Base-by-base conservation (phyloP, 2,888 invertebrate genomes). In the Atherix ibis region DNA sequence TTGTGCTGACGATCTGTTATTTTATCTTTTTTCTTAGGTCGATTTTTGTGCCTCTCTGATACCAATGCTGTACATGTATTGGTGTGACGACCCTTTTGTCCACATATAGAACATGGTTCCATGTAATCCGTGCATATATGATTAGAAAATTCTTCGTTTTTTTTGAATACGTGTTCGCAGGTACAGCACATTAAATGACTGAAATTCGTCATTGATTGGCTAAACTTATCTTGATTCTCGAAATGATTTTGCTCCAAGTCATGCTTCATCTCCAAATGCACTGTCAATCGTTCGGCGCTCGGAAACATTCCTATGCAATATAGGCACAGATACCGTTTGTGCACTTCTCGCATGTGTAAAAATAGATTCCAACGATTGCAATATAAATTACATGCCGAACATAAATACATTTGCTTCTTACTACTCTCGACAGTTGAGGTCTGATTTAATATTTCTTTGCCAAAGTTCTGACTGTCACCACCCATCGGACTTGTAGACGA, bases 331-430 rank as follows among this genome's bases (percentile, higher is more conserved):
- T 77, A 80, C 34, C 82, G 70, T 46, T 76, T 74, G 55, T 88
- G 87, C 37, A 76, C 72, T 50, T 84, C 82, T 34, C 79, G 68
- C 74, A 85, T 84, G 48, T 87, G 87, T 29, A 82, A 58, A 53
- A 84, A 85, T 39, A 85, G 66, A 60, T 83, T 81, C 81, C 83
- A 84, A 49, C 81, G 80, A 58, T 84, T 82, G 62, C 82, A 84
- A 50, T 83, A 83, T 9, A 78, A 81, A 28, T 76, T 78, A 55
- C 85, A 85, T 1, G 80, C 77, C 10, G 81, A 77, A 54, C 85
- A 85, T 33, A 83, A 62, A 54, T 79, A 85, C 39, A 82, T 80
- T 54, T 81, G 80, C 35, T 52, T 54, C 14, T 32, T 38, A 3
- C 22, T 30, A 15, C 12, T 35, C 8, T 28, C 35, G 5, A 18